Percentiles rank a stretch among this genome's conserved stretches.
Evolutionary conservation across 2,797 vertebrate species (phyloP).

Genomic region (Eulemur mongoz): DNA sequence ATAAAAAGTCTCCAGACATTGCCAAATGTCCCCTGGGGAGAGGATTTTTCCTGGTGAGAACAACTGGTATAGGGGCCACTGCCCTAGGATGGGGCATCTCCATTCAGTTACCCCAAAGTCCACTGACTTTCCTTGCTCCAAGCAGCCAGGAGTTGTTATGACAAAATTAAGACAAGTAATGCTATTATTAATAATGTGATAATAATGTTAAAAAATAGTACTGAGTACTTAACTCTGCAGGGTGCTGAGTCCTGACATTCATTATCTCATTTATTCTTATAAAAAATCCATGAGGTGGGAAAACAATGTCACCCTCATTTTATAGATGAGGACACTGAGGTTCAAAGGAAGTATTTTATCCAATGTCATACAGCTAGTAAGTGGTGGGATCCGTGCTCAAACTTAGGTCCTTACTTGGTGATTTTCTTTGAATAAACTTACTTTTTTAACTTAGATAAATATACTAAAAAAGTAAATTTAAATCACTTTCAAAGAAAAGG

Average conservation of each 20-base stretch:
- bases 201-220: not conserved
- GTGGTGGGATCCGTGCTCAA: not conserved
- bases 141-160: not conserved
- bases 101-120: not conserved
- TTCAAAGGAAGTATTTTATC: not conserved
- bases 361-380: not conserved
- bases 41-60: not conserved
- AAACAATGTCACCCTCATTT: not conserved
- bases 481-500: slow-evolving; percentile 24
- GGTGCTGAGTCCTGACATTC: not conserved
- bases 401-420: not conserved
- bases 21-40: not conserved
- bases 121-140: not conserved
- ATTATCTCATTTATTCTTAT: not conserved
- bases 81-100: too few species aligned
- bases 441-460: slow-evolving; percentile 24
- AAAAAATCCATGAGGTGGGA: not conserved
- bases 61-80: not conserved
- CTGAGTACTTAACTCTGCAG: not conserved
- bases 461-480: slow-evolving; percentile 32
- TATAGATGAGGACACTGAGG: not conserved
- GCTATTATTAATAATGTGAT: not conserved
- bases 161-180: slow-evolving; percentile 12
- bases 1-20: not conserved
- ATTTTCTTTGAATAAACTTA: slow-evolving; percentile 13